Evolutionary conservation across 2,888 invertebrate genomes (phyloP).

Genomic region (Frankliniella fusca): DNA sequence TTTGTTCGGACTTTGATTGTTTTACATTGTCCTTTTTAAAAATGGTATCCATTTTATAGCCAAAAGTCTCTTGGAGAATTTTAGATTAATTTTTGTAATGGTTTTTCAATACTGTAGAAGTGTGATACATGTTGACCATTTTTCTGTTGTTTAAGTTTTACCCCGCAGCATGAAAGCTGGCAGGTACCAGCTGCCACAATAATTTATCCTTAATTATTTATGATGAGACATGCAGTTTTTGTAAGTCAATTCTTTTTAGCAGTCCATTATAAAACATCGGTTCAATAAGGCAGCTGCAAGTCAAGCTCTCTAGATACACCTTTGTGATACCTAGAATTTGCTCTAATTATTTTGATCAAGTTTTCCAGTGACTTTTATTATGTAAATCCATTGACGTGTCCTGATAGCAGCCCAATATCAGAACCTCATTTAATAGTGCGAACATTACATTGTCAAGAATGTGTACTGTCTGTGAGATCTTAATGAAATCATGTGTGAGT

Average conservation of each 20-base stretch:
- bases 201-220: conserved; percentile 1
- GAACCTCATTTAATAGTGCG: neutral
- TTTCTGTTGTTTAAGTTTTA: neutral
- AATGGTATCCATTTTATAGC: conserved; percentile 23
- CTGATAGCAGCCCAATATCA: neutral
- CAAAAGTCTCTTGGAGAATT: conserved; percentile 14
- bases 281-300: conserved; percentile 1
- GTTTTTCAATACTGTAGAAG: conserved; percentile 14
- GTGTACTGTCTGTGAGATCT: neutral
- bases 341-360: neutral
- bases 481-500: neutral
- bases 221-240: neutral
- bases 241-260: neutral
- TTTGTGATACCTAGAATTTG: neutral
- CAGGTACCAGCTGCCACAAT: conserved; percentile 22
- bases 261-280: neutral
- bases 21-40: conserved; percentile 3
- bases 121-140: conserved; percentile 25
- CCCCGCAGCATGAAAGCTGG: neutral
- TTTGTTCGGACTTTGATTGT: neutral
- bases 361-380: neutral
- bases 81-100: conserved; percentile 14
- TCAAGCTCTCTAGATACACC: neutral
- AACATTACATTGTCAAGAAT: neutral
- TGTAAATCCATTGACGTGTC: neutral